Evolutionary conservation across 2,797 vertebrate genomes (phyloP), one percentile per base, ranked within the genome.

Genomic region (Liparis tanakae): DNA sequence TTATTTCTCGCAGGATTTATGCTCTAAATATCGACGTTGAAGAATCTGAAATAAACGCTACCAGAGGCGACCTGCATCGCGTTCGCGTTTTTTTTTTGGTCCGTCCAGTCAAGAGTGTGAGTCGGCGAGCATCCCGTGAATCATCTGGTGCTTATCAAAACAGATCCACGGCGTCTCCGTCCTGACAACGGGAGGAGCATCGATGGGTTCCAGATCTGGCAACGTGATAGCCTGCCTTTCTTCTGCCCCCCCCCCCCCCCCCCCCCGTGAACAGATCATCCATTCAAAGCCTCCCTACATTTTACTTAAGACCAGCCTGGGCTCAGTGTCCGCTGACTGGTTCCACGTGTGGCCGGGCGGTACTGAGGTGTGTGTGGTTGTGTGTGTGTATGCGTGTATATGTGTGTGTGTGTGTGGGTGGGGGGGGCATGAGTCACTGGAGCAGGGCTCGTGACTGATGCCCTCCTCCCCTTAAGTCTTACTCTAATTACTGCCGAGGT

Each of bases 281-380:
- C 83, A 88, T 92, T 92, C 88, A 91, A 91, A 92, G 90, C 88
- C 81, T 88, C 82, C 89, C 86, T 79, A 82, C 81, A 56, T 90
- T 90, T 91, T 82, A 91, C 88, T 92, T 87, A 90, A 91, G 89
- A 89, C 89, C 88, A 72, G 86, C 62, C 76, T 54, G 7, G 78
- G 83, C 85, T 92, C 90, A 76, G 81, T 87, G 89, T 91, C 85
- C 79, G 41, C 85, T 93, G 92, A 93, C 90, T 93, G 89, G 85
- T 93, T 93, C 92, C 93, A 93, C 89, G 92, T 94, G 93, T 93
- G 88, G 72, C 80, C 80, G 84, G 90, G 89, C 88, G 77, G 86
- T 69, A 68, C 71, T 86, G 87, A 89, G 75, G 76, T 85, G 82
- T 81, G 81, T 67, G 76, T 64, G 67, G 60, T 22, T 72, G 70